A percentile compares a stretch with the other conserved stretches of the same genome.
Evolutionary conservation across 2,797 vertebrate species (phyloP).

Genomic region (Neopelma chrysocephalum): DNA sequence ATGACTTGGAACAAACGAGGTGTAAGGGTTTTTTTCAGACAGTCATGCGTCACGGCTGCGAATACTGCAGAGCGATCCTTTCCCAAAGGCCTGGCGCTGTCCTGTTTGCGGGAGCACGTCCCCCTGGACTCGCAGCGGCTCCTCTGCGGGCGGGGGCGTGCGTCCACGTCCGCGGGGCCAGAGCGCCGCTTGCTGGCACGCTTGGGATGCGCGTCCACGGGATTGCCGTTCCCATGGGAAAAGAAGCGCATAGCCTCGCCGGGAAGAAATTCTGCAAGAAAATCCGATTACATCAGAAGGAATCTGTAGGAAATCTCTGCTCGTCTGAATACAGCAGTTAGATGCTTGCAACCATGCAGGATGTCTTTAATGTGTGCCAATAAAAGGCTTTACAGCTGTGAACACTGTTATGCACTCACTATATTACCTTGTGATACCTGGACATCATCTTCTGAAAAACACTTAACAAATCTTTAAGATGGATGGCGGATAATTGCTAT

Average conservation of each 20-base stretch:
- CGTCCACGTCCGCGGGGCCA: background rate
- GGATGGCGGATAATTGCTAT: background rate
- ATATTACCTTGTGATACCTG: accelerated
- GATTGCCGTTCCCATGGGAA: accelerated
- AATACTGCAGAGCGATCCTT: background rate
- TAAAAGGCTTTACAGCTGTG: background rate
- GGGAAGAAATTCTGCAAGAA: background rate
- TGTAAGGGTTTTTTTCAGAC: accelerated
- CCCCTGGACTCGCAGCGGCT: accelerated
- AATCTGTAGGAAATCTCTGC: background rate
- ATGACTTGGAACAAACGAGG: accelerated
- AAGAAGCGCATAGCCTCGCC: background rate
- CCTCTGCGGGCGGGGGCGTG: no score
- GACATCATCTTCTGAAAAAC: background rate
- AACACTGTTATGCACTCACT: accelerated
- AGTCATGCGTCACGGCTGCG: accelerated
- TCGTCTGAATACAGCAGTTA: background rate
- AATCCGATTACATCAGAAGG: background rate
- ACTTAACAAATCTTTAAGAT: background rate
- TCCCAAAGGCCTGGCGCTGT: accelerated
- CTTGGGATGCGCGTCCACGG: accelerated
- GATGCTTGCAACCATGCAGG: background rate
- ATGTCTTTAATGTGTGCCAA: background rate
- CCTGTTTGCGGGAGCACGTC: accelerated
- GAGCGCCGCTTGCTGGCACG: background rate